Percentiles rank a stretch among this genome's conserved stretches.
phyloP scores from a whole-genome alignment of 2,888 invertebrate species.

The Apotomis capreana region DNA sequence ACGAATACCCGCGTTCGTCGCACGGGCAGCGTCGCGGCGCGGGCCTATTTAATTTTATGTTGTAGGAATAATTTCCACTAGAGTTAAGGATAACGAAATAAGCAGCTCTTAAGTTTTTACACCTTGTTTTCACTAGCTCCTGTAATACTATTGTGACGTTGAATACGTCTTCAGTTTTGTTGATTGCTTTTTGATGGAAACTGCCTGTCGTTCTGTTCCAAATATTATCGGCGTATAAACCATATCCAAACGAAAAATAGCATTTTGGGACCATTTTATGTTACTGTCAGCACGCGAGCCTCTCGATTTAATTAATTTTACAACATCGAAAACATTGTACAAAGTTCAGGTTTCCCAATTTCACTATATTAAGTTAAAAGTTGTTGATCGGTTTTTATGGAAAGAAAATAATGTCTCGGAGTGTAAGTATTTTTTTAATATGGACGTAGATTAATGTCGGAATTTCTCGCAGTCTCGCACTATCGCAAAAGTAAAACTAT shows the following conservation, averaged over 20 bases:
- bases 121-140: constrained; percentile 59
- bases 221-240: neutral
- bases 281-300: constrained; percentile 45
- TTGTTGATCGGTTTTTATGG: constrained; percentile 48
- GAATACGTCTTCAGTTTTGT: constrained; percentile 50
- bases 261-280: constrained; percentile 48
- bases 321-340: constrained; percentile 47
- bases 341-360: constrained; percentile 46
- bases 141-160: constrained; percentile 30
- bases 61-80: constrained; percentile 77
- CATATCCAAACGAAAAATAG: constrained; percentile 35
- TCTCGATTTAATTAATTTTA: constrained; percentile 41
- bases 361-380: constrained; percentile 46
- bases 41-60: constrained; percentile 70
- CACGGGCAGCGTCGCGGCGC: constrained; percentile 52
- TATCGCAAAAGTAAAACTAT: constrained; percentile 68
- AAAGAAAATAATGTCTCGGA: constrained; percentile 46
- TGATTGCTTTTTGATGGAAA: constrained; percentile 20
- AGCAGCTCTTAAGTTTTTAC: constrained; percentile 64
- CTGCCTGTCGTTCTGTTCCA: constrained; percentile 5
- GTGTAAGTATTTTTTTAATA: constrained; percentile 58
- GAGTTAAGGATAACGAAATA: constrained; percentile 71
- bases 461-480: constrained; percentile 68
- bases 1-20: constrained; percentile 36
- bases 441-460: constrained; percentile 60